Base-by-base conservation (phyloP, 2,113 vertebrate species). In the Colinus virginianus region DNA sequence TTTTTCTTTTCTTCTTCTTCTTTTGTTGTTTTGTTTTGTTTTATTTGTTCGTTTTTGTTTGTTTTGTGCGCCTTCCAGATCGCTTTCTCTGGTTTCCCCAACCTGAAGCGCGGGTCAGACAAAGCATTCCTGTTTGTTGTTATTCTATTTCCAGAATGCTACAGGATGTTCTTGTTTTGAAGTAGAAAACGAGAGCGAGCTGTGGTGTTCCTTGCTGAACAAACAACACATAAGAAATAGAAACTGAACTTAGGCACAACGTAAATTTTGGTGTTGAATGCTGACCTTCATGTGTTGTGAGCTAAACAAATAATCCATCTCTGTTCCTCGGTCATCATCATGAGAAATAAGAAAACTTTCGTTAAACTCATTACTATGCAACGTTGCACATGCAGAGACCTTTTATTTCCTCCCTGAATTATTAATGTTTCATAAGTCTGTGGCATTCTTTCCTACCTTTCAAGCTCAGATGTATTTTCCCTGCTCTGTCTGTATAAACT, bases 1-100 rank as follows among this genome's bases (percentile, higher is more conserved):
- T 43, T 11, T 43, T 16, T 43, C 36, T 36, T 16, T 43, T 6
- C 13, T 40, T 40, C 12, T 40, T 40, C 11, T 40, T 40, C 11
- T 36, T 36, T 36, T 36, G 36, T 36, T 40, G 40, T 40, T 40
- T 40, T 40, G 40, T 40, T 53, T 53, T 53, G 49, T 53, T 16
- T 53, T 2, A 1, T 14, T 69, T 43, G 5, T 3, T 53, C 40
- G 11, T 17, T 1, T 4, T n/a, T 3, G 53, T 17, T 30, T 30
- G 21, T 63, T 43, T 30, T 2, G 5, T 46, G 1, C 14, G 2
- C 42, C 19, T 78, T 69, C 38, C 28, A 46, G 11, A 9, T 49
- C 76, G 20, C 18, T 46, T 71, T 71, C 13, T 55, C 32, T 26
- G 17, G 2, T 53, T 85, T 88, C 11, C n/a, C 58, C 49, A 28